phyloP scores from a whole-genome alignment of 2,888 invertebrate species.

The Hermaeophaga mercurialis region DNA sequence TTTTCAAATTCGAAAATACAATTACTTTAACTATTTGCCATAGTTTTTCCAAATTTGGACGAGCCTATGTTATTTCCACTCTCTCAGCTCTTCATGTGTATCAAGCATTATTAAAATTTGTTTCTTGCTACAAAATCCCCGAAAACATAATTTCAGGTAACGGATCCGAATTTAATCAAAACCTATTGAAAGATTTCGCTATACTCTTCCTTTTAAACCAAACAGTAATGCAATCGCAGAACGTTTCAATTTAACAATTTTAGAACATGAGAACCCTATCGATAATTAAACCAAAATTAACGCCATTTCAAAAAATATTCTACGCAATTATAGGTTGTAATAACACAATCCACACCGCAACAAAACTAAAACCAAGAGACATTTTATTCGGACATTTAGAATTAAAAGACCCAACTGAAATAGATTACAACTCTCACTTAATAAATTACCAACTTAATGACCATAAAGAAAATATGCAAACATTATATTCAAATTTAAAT shows the following conservation, averaged over 20 bases:
- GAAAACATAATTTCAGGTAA: not conserved
- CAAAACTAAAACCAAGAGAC: slow-evolving; percentile 19
- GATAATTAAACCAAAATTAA: not conserved
- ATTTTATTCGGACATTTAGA: not conserved
- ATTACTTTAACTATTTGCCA: slow-evolving; percentile 7
- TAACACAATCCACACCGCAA: slow-evolving; percentile 23
- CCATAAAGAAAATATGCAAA: no score
- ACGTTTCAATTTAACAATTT: not conserved
- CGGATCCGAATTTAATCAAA: not conserved
- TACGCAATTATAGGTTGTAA: slow-evolving; percentile 27
- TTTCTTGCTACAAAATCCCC: not conserved
- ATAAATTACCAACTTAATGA: no score
- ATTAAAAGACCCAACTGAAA: no score
- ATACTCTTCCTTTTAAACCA: not conserved
- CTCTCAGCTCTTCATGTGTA: slow-evolving; percentile 2
- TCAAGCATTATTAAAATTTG: slow-evolving; percentile 3
- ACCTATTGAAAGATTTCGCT: not conserved
- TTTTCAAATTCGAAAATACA: slow-evolving; percentile 6
- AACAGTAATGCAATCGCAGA: slow-evolving; percentile 5
- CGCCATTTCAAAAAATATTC: slow-evolving; percentile 4
- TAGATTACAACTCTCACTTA: no score
- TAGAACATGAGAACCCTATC: not conserved
- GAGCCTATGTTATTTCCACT: not conserved
- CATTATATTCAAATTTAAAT: no score
- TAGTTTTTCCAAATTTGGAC: not conserved